Percentiles rank a stretch among this genome's conserved stretches.
phyloP scores from a whole-genome alignment of 2,113 vertebrate genomes.

The Megaptera novaeangliae region DNA sequence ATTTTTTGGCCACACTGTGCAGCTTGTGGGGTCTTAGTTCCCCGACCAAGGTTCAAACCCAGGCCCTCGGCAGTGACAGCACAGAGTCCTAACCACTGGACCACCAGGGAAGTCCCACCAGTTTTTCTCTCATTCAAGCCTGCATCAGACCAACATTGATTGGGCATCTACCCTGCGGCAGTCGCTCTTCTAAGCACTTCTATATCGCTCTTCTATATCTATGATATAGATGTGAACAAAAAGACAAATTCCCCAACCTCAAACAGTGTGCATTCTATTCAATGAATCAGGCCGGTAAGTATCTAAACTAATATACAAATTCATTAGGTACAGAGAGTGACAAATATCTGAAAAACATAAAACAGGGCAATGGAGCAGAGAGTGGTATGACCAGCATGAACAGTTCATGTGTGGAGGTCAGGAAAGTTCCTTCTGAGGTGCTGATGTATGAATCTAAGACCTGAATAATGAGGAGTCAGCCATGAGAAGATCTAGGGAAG shows the following conservation, averaged over 20 bases:
- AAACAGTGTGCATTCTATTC: not conserved
- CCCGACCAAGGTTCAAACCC: not conserved
- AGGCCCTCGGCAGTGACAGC: not conserved
- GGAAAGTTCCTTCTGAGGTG: not conserved
- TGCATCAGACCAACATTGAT: not conserved
- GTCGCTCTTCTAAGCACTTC: not conserved
- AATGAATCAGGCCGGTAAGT: not conserved
- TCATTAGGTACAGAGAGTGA: not conserved
- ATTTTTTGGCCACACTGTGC: not conserved
- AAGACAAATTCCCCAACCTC: not conserved
- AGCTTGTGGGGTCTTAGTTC: not conserved
- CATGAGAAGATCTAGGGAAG: not conserved
- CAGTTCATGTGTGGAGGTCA: rapidly evolving
- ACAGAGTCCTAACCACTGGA: not conserved
- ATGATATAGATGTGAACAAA: not conserved
- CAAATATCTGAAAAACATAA: not conserved
- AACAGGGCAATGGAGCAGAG: not conserved
- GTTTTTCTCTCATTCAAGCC: not conserved
- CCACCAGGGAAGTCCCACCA: not conserved
- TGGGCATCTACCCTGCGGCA: not conserved
- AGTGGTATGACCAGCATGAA: not conserved
- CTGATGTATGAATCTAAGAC: not conserved
- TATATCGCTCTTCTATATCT: too few species aligned
- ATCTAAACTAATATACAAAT: not conserved
- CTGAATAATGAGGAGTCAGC: not conserved